Percentiles rank a stretch among this genome's conserved stretches.
These are phyloP conservation scores for Actinernus sp. DNA, from an alignment of 92 coral and sea anemone genomes.

Conservation along the genomic window DNA sequence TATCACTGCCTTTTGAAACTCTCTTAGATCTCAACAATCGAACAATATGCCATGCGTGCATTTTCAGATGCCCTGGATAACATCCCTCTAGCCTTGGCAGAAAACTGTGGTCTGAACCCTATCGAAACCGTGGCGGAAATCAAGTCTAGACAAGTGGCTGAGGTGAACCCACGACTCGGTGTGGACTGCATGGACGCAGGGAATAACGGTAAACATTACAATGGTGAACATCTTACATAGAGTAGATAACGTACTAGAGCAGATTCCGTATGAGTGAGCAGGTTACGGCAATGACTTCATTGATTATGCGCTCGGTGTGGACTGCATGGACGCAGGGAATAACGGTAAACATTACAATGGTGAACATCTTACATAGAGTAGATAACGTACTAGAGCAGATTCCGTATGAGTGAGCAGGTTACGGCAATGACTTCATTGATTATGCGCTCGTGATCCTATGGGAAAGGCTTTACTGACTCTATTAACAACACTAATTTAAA, in stretches of 20 bases:
- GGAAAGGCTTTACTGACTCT: too few species aligned
- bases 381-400: neutral
- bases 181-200: conserved; percentile 97
- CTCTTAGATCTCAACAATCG: conserved; percentile 86
- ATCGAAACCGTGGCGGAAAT: conserved; percentile 96
- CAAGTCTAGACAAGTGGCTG: conserved; percentile 96
- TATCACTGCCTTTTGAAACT: neutral
- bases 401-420: too few species aligned
- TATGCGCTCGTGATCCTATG: too few species aligned
- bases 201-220: conserved; percentile 72
- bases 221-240: neutral
- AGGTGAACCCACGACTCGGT: conserved; percentile 90
- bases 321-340: conserved; percentile 90
- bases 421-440: too few species aligned
- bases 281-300: neutral
- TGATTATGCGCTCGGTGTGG: conserved; percentile 98
- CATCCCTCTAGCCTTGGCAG: conserved; percentile 94
- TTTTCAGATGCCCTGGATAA: conserved; percentile 95
- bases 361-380: neutral
- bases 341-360: conserved; percentile 66
- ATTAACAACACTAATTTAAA: too few species aligned
- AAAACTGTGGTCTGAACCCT: conserved; percentile 94
- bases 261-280: too few species aligned
- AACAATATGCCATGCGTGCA: conserved; percentile 98
- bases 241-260: neutral